Base-by-base conservation (phyloP, 2,113 vertebrate species). In the Lethenteron camtschaticum region DNA sequence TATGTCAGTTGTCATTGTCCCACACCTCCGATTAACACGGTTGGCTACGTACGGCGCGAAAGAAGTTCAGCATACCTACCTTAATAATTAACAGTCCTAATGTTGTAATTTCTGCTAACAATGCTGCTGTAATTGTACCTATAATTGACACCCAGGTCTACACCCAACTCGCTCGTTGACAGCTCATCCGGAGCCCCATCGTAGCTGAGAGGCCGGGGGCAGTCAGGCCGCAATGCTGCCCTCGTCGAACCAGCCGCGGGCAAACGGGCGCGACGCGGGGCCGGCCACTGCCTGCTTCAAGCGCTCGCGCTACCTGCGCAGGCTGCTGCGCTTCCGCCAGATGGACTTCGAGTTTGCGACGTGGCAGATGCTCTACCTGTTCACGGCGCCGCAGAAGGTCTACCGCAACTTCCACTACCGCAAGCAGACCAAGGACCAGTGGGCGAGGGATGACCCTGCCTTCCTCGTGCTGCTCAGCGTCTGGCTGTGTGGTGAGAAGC, bases 401-500 rank as follows among this genome's bases (percentile, higher is more conserved):
- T 99, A 96, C 71, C 86, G 94, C 72, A 99, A 99, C 79, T 99
- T 99, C 58, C 94, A 99, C 76, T 99, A 99, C 79, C 83, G 94
- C 57, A 99, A 99, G 74, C 94, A 99, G 80, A 99, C 92, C 1
- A 99, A 99, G 78, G 92, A 99, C 78, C 94, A 99, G 69, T 99
- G 94, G 94, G 94, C 94, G 1, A 79, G 94, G 69, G 94, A 99
- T 8, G 94, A 99, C 75, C 94, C 94, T 0, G 94, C 91, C 9
- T 99, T 99, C 75, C 78, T 99, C 55, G 90, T 92, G 1, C 78
- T 99, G 10, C 83, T 99, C 75, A 88, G 92, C 76, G 72, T 99
- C 75, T 97, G 92, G 92, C 82, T 99, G 2, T 99, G 92, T 5
- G 91, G 94, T 94, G 75, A 81, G 41, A 41, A 41, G 41, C 41